Evolutionary conservation across 2,113 vertebrate genomes (phyloP).

Genomic region (Triplophysa tibetana): DNA sequence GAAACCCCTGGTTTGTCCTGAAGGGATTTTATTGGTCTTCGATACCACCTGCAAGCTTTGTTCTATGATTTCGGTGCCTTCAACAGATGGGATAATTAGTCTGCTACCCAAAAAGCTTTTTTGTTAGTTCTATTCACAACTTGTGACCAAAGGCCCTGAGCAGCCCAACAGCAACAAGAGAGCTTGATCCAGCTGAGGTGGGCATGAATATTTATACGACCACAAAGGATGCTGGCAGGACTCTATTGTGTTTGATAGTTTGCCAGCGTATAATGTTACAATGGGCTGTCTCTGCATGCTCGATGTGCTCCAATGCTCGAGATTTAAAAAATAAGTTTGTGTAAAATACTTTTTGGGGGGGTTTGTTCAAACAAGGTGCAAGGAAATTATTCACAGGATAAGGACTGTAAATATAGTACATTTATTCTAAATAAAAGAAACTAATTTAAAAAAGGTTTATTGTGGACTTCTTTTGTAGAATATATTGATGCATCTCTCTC

Average conservation of each 20-base stretch:
- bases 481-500: too few species aligned
- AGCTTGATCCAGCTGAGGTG: background rate
- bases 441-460: too few species aligned
- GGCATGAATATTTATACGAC: conserved; percentile 1
- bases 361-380: too few species aligned
- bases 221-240: background rate
- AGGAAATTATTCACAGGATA: too few species aligned
- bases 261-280: background rate
- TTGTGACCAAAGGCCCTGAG: conserved; percentile 2
- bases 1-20: background rate
- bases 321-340: too few species aligned
- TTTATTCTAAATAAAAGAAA: too few species aligned
- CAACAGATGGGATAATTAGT: conserved; percentile 11
- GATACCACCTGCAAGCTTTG: background rate
- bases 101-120: background rate
- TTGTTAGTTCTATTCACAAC: background rate
- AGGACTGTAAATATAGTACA: too few species aligned
- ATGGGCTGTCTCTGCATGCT: too few species aligned
- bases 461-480: too few species aligned
- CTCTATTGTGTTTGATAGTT: background rate
- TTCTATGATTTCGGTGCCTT: background rate
- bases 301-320: too few species aligned
- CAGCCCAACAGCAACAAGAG: background rate
- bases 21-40: background rate
- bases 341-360: too few species aligned